Evolutionary conservation across 1,140 invertebrate genomes (phyloP), one percentile per base, ranked within the genome.

Genomic region (Drosophila orosa): DNA sequence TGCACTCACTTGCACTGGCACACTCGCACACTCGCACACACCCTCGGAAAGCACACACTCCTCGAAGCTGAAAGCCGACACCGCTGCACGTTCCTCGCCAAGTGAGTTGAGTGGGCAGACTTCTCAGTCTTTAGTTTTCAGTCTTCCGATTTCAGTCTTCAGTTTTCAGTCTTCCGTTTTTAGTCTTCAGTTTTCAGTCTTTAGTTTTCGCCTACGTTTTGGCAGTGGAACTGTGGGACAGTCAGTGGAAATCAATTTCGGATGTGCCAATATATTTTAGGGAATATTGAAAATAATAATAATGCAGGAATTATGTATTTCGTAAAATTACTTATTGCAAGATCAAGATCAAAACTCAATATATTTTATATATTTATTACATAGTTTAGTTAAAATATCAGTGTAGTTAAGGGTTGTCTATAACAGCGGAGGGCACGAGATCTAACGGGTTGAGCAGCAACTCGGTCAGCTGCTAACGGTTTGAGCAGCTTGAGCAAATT

Each of bases 21-120:
- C 50, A 50, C 29, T 13, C 37, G 33, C 15, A 63, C 19, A 42
- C 45, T 35, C 50, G 29, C 29, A 45, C 52, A 45, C 52, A 54
- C 31, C 13, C 56, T 35, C 17, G 47, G 5, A 13, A 65, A 1
- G 29, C 45, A 42, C 27, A 55, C 62, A 40, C 39, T 40, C 37
- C 39, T 54, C 47, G 42, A 56, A 76, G 54, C 37, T 87, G 83
- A 87, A 86, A 86, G 60, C 42, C 58, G 79, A 86, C 77, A 86
- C 80, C 83, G 52, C 44, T 58, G 71, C 75, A 87, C 79, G 83
- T 86, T 87, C 65, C 55, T 58, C 19, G 39, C 52, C 50, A 45
- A 50, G 29, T 45, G 29, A 59, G 42, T 56, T 80, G 77, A 61
- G 65, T 63, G 63, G 72, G 63, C 52, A 65, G 61, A 72, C 33